These are phyloP conservation scores for Drosophila multiciliata DNA, from an alignment of 2,888 invertebrate species.

Conservation along the genomic window DNA sequence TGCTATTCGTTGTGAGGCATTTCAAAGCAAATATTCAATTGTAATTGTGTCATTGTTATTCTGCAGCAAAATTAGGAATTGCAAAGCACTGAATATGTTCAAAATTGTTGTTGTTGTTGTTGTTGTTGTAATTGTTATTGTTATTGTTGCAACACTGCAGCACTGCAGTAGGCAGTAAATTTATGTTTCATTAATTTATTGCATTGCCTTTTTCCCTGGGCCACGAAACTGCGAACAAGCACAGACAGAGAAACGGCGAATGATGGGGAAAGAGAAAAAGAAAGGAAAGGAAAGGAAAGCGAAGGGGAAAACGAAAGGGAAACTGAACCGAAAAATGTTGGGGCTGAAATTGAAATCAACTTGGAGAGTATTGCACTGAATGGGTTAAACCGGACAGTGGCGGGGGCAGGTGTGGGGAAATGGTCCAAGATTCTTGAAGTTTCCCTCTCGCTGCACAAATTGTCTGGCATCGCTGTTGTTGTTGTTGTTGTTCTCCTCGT, in stretches of 20 bases:
- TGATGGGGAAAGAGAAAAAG: not conserved
- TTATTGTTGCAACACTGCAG: constrained; percentile 44
- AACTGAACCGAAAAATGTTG: constrained; percentile 33
- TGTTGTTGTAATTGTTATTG: constrained; percentile 8
- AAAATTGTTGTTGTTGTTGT: not conserved
- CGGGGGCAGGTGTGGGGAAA: not conserved
- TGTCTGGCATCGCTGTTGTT: constrained; percentile 45
- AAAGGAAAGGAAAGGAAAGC: not conserved
- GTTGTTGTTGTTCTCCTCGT: not conserved
- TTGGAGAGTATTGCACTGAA: constrained; percentile 11
- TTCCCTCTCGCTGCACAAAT: constrained; percentile 56
- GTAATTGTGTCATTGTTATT: constrained; percentile 21
- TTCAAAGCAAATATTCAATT: constrained; percentile 11
- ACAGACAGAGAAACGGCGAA: not conserved
- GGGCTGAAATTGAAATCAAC: constrained; percentile 13
- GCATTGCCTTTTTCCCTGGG: constrained; percentile 51
- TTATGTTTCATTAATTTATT: constrained; percentile 77
- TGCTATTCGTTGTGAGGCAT: not conserved
- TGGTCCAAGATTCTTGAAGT: constrained; percentile 27
- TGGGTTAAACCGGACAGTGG: not conserved
- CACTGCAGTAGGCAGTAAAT: constrained; percentile 76
- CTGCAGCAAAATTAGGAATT: constrained; percentile 30
- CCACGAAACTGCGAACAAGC: constrained; percentile 21
- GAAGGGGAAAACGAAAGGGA: constrained; percentile 1
- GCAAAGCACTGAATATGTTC: constrained; percentile 17